Evolutionary conservation across 2,113 vertebrate genomes (phyloP).

Genomic region (Pteropus alecto): DNA sequence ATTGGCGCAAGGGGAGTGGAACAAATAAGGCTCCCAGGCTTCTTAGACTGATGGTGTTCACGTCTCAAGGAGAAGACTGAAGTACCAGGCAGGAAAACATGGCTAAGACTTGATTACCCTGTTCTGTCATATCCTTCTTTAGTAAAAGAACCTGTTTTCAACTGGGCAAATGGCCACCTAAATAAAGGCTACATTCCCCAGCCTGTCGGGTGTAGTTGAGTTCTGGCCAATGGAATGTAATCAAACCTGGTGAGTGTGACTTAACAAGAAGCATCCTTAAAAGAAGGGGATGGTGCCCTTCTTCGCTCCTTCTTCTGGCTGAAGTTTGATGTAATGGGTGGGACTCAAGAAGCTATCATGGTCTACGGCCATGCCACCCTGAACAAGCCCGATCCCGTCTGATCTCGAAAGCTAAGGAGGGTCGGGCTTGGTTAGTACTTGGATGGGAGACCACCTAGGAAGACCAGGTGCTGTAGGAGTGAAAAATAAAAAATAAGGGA

Average conservation of each 20-base stretch:
- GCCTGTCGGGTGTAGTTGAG: not conserved
- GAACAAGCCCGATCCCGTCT: no score
- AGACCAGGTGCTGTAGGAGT: no score
- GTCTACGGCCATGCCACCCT: no score
- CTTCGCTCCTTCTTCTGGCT: not conserved
- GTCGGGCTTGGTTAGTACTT: no score
- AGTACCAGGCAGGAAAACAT: not conserved
- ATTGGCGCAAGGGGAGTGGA: not conserved
- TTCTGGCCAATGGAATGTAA: not conserved
- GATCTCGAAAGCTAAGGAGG: no score
- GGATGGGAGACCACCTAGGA: no score
- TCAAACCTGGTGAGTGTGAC: not conserved
- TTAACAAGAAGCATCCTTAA: not conserved
- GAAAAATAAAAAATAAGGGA: no score
- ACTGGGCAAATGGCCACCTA: not conserved
- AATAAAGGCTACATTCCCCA: not conserved
- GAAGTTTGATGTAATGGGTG: not conserved
- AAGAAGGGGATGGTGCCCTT: not conserved
- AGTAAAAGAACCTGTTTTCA: not conserved
- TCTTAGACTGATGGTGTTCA: not conserved
- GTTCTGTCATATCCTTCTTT: not conserved
- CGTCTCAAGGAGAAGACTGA: not conserved
- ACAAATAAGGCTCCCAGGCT: not conserved
- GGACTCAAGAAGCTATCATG: not conserved
- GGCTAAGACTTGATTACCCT: not conserved